A percentile compares a stretch with the other conserved stretches of the same genome.
These are phyloP conservation scores for Leucoraja erinaceus DNA, from an alignment of 2,113 vertebrate genomes.

Conservation along the genomic window DNA sequence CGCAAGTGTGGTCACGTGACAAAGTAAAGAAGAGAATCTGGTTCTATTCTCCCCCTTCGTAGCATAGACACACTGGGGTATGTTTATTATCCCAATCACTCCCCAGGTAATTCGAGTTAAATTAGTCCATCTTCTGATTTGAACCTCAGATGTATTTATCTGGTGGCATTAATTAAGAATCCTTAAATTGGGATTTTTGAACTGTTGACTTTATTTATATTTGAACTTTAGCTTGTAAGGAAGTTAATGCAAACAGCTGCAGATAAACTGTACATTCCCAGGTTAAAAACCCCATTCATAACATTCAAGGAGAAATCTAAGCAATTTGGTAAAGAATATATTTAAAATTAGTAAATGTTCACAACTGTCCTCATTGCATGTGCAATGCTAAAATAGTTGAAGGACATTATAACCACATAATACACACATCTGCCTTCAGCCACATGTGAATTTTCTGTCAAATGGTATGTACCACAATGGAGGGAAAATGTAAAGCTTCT, in stretches of 20 bases:
- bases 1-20: not conserved
- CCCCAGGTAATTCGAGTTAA: not conserved
- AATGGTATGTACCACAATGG: not conserved
- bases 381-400: conserved; percentile 9
- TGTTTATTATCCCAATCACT: not conserved
- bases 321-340: not conserved
- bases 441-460: not conserved
- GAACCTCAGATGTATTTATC: not conserved
- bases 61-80: not conserved
- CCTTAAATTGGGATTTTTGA: not conserved
- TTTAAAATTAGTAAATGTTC: not conserved
- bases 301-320: not conserved
- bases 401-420: not conserved
- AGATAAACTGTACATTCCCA: not conserved
- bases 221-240: not conserved
- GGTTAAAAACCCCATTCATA: not conserved
- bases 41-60: not conserved
- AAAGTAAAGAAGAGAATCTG: not conserved
- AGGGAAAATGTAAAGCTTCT: not conserved
- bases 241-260: not conserved
- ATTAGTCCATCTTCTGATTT: not conserved
- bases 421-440: not conserved
- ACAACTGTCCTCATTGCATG: not conserved
- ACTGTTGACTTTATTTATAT: not conserved
- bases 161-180: not conserved